Base-by-base conservation (phyloP, 2,888 invertebrate genomes). In the Macaria notata region DNA sequence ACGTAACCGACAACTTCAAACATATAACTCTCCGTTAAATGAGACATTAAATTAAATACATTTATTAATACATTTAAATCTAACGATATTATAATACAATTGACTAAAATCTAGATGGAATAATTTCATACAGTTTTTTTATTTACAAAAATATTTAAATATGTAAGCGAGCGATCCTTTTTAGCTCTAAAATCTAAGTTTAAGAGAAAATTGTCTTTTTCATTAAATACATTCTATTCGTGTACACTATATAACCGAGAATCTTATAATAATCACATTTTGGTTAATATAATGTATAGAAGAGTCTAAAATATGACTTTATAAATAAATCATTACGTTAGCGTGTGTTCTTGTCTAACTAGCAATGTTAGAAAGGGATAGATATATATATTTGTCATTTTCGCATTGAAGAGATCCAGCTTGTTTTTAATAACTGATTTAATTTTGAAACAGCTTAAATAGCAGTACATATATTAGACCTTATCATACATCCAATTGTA, bases 81-180 rank as follows among this genome's bases (percentile, higher is more conserved):
- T 88, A 88, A 70, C 76, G 78, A 83, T 88, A 88, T 83, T 76
- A 87, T 89, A 86, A 86, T 88, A 90, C 89, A 90, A 81, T 82
- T 81, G 76, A 80, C 86, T 89, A 88, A 73, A 62, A 70, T 70
- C 88, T 88, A 89, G 79, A 74, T 88, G 88, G 89, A 88, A 89
- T 88, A 85, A 83, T 83, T 75, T 59, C 54, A 54, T 48, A 19
- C 2, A n/a, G 51, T 48, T 59, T 72, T 80, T 88, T 79, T 88
- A 88, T 88, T 85, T 88, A 89, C 86, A 89, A 79, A 81, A 81
- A 75, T 73, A 75, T 76, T 69, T 49, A 70, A 70, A 66, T 79
- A 86, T 79, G 83, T 65, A 84, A 84, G 81, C 78, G 65, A 75
- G 64, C 68, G 67, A 64, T 19, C 19, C 19, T 66, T 69, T 67